A percentile compares a stretch with the other conserved stretches of the same genome.
Conservation (phyloP, 2,113 vertebrate genomes). For the Aegithalos caudatus region DNA sequence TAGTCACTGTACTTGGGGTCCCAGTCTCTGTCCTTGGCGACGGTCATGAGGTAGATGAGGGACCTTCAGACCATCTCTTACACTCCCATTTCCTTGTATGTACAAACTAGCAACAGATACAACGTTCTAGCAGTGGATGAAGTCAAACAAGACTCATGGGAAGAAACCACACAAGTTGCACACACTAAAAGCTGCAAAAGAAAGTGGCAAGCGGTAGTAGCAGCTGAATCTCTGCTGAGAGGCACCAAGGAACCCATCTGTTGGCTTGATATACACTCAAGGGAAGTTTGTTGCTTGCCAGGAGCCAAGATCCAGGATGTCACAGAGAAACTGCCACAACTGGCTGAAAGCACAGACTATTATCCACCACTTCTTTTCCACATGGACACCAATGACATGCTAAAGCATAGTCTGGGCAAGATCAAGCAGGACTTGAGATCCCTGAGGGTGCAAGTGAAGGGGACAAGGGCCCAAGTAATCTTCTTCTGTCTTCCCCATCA, state of each 20-base stretch:
- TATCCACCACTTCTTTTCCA: not conserved
- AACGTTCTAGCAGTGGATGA: not conserved
- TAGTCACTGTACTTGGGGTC: too few species aligned
- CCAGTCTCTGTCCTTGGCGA: too few species aligned
- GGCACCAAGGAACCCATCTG: not conserved
- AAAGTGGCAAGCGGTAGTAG: not conserved
- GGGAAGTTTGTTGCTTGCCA: not conserved
- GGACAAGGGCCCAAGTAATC: not conserved
- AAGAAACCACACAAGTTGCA: not conserved
- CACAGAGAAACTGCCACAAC: not conserved
- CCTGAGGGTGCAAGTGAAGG: not conserved
- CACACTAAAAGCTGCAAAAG: not conserved
- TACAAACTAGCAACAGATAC: not conserved
- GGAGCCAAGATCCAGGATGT: not conserved
- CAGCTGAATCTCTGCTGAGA: not conserved
- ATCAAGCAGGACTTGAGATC: not conserved
- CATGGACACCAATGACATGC: not conserved
- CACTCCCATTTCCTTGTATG: not conserved
- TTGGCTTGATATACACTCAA: not conserved
- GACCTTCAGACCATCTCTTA: too few species aligned
- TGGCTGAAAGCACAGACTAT: not conserved
- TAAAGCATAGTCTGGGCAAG: not conserved
- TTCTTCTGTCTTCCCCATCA: not conserved
- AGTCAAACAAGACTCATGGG: not conserved
- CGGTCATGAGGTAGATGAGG: too few species aligned